These are phyloP conservation scores for Euwallacea similis DNA, from an alignment of 1,140 invertebrate species.

Conservation along the genomic window DNA sequence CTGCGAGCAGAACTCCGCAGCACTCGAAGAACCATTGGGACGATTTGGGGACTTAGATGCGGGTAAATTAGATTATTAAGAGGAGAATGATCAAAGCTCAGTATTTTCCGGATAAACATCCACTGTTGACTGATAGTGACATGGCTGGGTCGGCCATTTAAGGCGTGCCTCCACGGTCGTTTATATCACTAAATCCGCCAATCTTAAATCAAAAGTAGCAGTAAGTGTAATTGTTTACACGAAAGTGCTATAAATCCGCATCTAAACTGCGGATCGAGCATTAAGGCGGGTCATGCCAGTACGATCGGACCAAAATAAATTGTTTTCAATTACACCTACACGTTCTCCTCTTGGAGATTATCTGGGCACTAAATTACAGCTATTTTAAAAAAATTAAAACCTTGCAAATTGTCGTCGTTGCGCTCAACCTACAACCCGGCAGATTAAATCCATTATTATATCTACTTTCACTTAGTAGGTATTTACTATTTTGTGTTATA, in stretches of 20 bases:
- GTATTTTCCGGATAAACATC: too few species aligned
- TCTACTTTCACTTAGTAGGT: slow-evolving; percentile 16
- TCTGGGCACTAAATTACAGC: neutral
- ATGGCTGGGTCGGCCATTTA: too few species aligned
- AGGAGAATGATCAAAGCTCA: too few species aligned
- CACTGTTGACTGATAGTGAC: too few species aligned
- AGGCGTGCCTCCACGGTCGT: neutral
- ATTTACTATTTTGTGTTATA: neutral
- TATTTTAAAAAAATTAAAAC: slow-evolving; percentile 17
- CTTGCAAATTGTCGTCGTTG: slow-evolving; percentile 13
- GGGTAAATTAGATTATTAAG: too few species aligned
- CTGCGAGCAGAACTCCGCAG: too few species aligned
- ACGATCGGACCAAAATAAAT: neutral
- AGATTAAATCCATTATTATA: slow-evolving; percentile 20
- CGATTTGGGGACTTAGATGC: too few species aligned
- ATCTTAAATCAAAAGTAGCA: neutral
- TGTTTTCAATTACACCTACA: slow-evolving; percentile 23
- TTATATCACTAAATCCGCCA: neutral
- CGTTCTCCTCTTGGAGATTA: slow-evolving; percentile 4
- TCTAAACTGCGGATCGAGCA: neutral
- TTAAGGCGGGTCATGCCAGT: slow-evolving; percentile 1
- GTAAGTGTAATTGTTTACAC: neutral
- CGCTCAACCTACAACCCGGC: too few species aligned
- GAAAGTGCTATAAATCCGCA: slow-evolving; percentile 1
- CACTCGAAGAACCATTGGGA: too few species aligned